Evolutionary conservation across 1,140 invertebrate species (phyloP).

Genomic region (Hyles vespertilio): DNA sequence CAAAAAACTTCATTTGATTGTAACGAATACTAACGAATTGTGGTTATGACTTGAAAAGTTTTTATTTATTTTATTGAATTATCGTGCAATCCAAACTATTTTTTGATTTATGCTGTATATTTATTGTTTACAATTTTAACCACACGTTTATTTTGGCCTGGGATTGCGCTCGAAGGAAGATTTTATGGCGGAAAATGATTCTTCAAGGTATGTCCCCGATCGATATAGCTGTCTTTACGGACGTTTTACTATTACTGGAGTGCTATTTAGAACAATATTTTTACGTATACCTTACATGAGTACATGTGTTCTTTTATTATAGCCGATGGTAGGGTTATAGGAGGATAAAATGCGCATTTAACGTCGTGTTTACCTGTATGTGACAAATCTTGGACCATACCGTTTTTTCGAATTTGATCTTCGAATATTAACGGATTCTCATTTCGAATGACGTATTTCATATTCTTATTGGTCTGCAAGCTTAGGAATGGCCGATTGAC

Average conservation of each 20-base stretch:
- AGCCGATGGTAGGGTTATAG: conserved; percentile 1
- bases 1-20: conserved; percentile 50
- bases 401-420: conserved; percentile 72
- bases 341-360: background rate
- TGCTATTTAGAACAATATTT: background rate
- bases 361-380: conserved; percentile 17
- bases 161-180: conserved; percentile 18
- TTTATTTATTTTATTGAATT: conserved; percentile 56
- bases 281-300: conserved; percentile 9
- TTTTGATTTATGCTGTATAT: conserved; percentile 25
- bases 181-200: conserved; percentile 63
- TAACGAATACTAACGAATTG: conserved; percentile 72
- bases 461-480: too few species aligned
- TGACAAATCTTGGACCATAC: conserved; percentile 48
- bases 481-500: too few species aligned
- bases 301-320: too few species aligned
- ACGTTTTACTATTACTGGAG: conserved; percentile 11
- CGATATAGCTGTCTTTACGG: conserved; percentile 60
- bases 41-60: conserved; percentile 52
- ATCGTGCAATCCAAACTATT: conserved; percentile 47
- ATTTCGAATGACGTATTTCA: conserved; percentile 38
- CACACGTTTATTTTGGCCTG: conserved; percentile 24
- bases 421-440: conserved; percentile 70
- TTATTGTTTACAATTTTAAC: conserved; percentile 33
- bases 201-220: conserved; percentile 65